phyloP scores from a whole-genome alignment of 92 coral and sea anemone genomes.

The Porites evermanni region DNA sequence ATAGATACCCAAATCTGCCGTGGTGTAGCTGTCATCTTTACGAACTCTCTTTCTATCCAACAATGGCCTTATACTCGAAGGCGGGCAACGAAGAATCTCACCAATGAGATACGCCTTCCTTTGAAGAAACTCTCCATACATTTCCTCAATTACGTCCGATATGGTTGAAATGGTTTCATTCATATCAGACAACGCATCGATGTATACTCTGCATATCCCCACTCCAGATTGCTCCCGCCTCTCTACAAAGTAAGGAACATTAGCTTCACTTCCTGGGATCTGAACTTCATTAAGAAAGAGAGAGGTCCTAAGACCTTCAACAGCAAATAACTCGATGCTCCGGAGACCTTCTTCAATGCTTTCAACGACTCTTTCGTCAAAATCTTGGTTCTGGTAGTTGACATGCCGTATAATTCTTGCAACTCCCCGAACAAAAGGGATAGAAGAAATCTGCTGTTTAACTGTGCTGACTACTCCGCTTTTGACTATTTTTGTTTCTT shows the following conservation, averaged over 20 bases:
- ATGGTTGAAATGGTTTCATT: not conserved
- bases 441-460: slow-evolving; percentile 19
- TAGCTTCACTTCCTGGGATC: slow-evolving; percentile 46
- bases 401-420: slow-evolving; percentile 59
- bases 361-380: slow-evolving; percentile 8
- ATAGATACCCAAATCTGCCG: no score
- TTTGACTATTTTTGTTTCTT: not conserved
- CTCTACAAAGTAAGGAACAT: slow-evolving; percentile 57
- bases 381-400: slow-evolving; percentile 8
- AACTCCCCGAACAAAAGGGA: slow-evolving; percentile 50
- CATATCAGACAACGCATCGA: no score
- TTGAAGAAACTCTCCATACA: no score
- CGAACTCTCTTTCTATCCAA: no score
- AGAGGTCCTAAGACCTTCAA: not conserved
- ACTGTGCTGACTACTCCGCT: slow-evolving; percentile 20
- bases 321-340: not conserved
- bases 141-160: no score
- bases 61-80: no score
- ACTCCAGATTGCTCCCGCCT: slow-evolving; percentile 18
- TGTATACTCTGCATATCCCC: slow-evolving; percentile 34
- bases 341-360: slow-evolving; percentile 15
- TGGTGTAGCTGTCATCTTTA: no score
- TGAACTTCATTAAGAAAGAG: slow-evolving; percentile 6
- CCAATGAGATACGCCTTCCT: no score
- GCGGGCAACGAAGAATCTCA: no score